phyloP scores from a whole-genome alignment of 1,140 invertebrate genomes.

The Ctenoplectra terminalis region DNA sequence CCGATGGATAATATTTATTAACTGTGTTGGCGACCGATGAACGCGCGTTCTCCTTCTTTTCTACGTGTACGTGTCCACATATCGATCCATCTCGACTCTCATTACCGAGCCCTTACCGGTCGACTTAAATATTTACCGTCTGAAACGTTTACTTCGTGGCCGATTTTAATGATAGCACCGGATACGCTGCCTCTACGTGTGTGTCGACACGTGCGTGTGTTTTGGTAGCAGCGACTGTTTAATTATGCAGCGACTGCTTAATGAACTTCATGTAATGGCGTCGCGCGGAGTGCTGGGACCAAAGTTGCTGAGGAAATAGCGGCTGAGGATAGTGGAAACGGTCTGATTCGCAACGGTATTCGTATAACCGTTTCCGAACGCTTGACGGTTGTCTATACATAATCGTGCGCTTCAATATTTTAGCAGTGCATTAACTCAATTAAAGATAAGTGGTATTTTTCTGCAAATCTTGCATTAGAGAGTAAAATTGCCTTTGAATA shows the following conservation, averaged over 20 bases:
- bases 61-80: constrained; percentile 45
- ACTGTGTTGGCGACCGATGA: constrained; percentile 64
- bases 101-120: constrained; percentile 72
- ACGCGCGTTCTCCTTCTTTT: constrained; percentile 13
- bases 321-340: neutral
- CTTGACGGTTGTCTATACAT: no score
- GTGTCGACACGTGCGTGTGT: constrained; percentile 38
- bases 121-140: constrained; percentile 76
- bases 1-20: constrained; percentile 61
- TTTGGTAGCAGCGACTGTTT: constrained; percentile 53
- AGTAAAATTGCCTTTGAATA: no score
- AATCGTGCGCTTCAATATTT: no score
- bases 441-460: no score
- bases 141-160: constrained; percentile 72
- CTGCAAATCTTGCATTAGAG: no score
- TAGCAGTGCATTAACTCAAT: no score
- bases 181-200: constrained; percentile 19
- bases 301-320: neutral
- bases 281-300: constrained; percentile 44
- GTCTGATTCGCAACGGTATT: no score
- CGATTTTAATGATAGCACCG: constrained; percentile 74
- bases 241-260: constrained; percentile 72
- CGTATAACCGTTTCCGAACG: neutral
- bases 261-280: constrained; percentile 71
- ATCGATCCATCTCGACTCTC: constrained; percentile 75